Evolutionary conservation across 1,140 invertebrate species (phyloP).

Genomic region (Zelostemma sp.): DNA sequence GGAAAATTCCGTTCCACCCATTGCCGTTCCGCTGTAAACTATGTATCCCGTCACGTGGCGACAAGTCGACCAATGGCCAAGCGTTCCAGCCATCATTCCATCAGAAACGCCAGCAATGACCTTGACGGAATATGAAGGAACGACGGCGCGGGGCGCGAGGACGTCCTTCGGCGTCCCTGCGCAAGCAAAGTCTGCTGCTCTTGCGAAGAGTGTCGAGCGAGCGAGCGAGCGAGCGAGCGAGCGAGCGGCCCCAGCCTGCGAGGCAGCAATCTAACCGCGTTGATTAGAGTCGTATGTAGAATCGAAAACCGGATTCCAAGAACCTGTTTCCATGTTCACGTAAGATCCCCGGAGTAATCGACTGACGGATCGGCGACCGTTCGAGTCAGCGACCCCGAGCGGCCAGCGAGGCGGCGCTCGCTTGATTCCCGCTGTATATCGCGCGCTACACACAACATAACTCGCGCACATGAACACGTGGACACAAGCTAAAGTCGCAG

Average conservation of each 20-base stretch:
- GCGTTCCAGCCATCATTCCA: constrained; percentile 33
- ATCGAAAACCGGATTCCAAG: constrained; percentile 72
- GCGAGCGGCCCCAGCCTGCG: constrained; percentile 47
- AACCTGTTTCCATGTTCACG: constrained; percentile 72
- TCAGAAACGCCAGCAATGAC: constrained; percentile 26
- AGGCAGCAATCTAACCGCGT: constrained; percentile 71
- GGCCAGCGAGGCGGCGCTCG: constrained; percentile 44
- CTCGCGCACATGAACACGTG: not conserved
- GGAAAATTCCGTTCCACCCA: not conserved
- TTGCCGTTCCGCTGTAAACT: not conserved
- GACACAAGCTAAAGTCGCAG: not conserved
- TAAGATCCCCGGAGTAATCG: constrained; percentile 71
- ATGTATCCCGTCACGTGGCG: no score
- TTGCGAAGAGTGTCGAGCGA: not conserved
- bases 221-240: constrained; percentile 7
- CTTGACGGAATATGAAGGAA: constrained; percentile 35
- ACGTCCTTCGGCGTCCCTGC: constrained; percentile 42
- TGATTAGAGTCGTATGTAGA: constrained; percentile 72
- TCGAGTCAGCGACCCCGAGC: constrained; percentile 70
- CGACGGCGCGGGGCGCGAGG: constrained; percentile 37
- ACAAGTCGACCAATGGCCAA: constrained; percentile 10
- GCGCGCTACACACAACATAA: not conserved
- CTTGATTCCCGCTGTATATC: constrained; percentile 29
- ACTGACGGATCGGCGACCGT: constrained; percentile 72
- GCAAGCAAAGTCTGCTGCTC: constrained; percentile 35